Evolutionary conservation across 2,888 invertebrate species (phyloP).

Genomic region (Anoplius nigerrimus): DNA sequence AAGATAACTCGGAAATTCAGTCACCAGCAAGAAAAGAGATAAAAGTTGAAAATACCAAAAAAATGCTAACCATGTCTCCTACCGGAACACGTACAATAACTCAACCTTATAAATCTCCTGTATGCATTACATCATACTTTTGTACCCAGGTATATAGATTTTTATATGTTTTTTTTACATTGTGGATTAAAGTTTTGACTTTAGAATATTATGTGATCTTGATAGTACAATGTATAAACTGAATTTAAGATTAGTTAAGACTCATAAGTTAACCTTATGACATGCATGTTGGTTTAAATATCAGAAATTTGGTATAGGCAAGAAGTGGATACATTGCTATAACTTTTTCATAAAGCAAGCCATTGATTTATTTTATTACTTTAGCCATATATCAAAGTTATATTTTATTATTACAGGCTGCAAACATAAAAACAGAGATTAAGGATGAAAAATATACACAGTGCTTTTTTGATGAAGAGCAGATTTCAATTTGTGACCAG

Average conservation of each 20-base stretch:
- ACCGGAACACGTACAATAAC: background rate
- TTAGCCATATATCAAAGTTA: constrained; percentile 2
- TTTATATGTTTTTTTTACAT: background rate
- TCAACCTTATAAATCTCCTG: constrained; percentile 23
- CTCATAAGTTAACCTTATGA: no score
- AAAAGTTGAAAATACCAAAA: constrained; percentile 25
- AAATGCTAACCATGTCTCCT: background rate
- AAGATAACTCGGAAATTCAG: constrained; percentile 14
- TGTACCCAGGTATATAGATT: constrained; percentile 27
- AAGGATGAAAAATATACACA: constrained; percentile 21
- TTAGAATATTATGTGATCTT: no score
- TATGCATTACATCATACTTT: constrained; percentile 22
- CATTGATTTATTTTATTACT: background rate
- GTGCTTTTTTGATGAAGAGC: constrained; percentile 26
- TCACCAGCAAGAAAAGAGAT: constrained; percentile 30
- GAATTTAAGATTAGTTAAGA: no score
- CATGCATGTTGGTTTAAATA: no score
- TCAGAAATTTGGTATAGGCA: no score
- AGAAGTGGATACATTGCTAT: background rate
- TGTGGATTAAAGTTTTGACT: no score
- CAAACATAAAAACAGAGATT: constrained; percentile 22
- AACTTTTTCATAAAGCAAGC: background rate
- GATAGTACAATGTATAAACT: no score
- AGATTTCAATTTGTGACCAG: constrained; percentile 4
- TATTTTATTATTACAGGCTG: constrained; percentile 19